Evolutionary conservation across 2,113 vertebrate genomes (phyloP).

Genomic region (Ariopsis seemanni): DNA sequence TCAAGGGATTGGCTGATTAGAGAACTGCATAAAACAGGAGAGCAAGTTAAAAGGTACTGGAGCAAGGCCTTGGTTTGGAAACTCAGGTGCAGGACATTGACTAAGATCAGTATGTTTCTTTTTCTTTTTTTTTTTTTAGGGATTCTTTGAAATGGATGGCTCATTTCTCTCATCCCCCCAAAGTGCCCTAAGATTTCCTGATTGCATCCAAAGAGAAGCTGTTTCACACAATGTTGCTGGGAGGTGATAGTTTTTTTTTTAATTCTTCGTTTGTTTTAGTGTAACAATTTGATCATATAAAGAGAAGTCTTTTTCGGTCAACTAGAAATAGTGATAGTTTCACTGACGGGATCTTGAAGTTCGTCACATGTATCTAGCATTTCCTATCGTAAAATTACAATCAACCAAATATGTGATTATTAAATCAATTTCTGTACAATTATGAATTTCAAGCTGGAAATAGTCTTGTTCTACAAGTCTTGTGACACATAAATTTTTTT

Average conservation of each 20-base stretch:
- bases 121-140: constrained; percentile 49
- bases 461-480: not conserved
- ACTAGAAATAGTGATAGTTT: not conserved
- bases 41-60: not conserved
- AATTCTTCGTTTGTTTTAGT: not conserved
- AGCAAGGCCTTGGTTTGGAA: not conserved
- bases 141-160: constrained; percentile 68
- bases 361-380: not conserved
- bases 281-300: not conserved
- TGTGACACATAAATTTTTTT: not conserved
- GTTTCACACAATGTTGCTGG: not conserved
- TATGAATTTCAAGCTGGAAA: not conserved
- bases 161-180: constrained; percentile 53
- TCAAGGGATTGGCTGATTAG: too few relatives aligned
- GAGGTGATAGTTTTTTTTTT: not conserved
- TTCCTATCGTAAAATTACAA: not conserved
- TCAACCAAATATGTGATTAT: not conserved
- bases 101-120: not conserved
- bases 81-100: not conserved
- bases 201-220: not conserved
- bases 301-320: not conserved
- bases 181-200: constrained; percentile 38
- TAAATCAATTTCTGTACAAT: not conserved
- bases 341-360: not conserved
- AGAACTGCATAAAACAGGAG: not conserved